These are phyloP conservation scores for Varanus salvator DNA, from an alignment of 2,113 vertebrate genomes.

Conservation along the genomic window DNA sequence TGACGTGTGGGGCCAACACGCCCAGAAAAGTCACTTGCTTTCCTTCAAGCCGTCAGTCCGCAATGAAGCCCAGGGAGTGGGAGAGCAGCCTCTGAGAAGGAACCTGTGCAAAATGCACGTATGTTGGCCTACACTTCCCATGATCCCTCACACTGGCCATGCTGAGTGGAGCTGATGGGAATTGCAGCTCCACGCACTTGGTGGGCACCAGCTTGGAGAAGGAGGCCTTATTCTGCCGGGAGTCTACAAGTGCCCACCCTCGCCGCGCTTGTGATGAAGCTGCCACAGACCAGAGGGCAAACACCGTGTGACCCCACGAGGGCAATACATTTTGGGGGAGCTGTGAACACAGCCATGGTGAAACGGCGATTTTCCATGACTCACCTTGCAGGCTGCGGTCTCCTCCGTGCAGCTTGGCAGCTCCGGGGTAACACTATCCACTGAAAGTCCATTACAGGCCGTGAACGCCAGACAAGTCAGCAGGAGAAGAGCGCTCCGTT, in stretches of 20 bases:
- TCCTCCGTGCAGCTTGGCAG: background rate
- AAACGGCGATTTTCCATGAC: background rate
- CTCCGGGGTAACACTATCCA: slow-evolving; percentile 1
- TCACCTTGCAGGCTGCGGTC: accelerated
- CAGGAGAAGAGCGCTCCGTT: background rate
- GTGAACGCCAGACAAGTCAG: background rate
- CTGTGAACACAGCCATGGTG: background rate
- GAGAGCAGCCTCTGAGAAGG: too few species aligned
- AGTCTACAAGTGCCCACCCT: background rate
- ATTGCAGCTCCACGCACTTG: too few species aligned
- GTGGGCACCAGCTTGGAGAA: too few species aligned
- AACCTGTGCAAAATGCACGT: too few species aligned
- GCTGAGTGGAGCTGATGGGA: background rate
- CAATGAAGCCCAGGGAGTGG: too few species aligned
- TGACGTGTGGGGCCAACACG: too few species aligned
- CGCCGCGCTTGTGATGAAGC: background rate
- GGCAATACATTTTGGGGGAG: background rate
- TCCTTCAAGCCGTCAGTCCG: too few species aligned
- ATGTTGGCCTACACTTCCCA: too few species aligned
- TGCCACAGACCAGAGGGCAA: background rate
- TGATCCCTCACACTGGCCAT: too few species aligned
- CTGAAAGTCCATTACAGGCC: background rate
- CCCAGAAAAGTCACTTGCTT: too few species aligned
- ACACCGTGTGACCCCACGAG: background rate
- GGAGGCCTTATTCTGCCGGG: too few species aligned